Percentiles rank a stretch among this genome's conserved stretches.
phyloP scores from a whole-genome alignment of 2,797 vertebrate species.

The Poecilia wingei region DNA sequence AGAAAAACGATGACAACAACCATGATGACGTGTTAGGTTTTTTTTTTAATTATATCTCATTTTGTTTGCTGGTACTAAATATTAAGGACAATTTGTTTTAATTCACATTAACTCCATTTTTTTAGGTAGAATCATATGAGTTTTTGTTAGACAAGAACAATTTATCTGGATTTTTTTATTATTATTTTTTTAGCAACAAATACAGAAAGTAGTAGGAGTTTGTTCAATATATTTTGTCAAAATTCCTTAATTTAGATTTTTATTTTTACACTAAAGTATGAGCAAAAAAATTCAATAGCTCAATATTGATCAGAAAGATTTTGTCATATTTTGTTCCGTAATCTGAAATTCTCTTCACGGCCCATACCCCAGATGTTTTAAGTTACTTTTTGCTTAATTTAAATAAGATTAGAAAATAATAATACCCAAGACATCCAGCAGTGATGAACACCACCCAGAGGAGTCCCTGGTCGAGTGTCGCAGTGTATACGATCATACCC shows the following conservation, averaged over 20 bases:
- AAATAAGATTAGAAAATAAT: background rate
- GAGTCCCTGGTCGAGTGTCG: conserved; percentile 84
- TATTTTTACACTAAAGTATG: background rate
- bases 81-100: background rate
- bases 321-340: background rate
- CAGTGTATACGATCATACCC: conserved; percentile 90
- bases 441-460: conserved; percentile 97
- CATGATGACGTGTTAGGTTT: background rate
- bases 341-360: background rate
- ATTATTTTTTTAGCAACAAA: background rate
- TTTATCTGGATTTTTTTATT: background rate
- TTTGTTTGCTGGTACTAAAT: background rate
- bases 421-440: conserved; percentile 81
- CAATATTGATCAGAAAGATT: background rate
- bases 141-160: background rate
- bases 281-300: background rate
- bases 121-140: background rate
- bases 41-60: background rate
- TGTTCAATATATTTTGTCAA: background rate
- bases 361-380: background rate
- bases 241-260: background rate
- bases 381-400: background rate
- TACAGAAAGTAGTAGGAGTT: background rate
- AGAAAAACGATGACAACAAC: background rate
- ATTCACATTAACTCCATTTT: background rate